A percentile compares a stretch with the other conserved stretches of the same genome.
phyloP scores from a whole-genome alignment of 2,113 vertebrate genomes.

The Solea solea region DNA sequence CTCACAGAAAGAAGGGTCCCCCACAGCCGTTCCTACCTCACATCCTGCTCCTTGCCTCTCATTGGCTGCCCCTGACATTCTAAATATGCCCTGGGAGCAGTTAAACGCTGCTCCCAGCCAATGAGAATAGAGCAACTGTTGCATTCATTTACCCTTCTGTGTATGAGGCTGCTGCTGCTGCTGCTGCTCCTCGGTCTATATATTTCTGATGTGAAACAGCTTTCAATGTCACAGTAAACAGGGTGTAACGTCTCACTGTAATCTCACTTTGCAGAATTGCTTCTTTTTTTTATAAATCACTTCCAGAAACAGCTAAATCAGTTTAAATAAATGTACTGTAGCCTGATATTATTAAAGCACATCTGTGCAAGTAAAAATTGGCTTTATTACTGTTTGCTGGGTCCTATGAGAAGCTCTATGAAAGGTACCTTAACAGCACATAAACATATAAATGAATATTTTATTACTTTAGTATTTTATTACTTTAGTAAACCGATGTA shows the following conservation, averaged over 20 bases:
- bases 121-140: constrained; percentile 69
- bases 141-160: constrained; percentile 38
- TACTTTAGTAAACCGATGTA: not conserved
- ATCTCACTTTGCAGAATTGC: too few species aligned
- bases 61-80: constrained; percentile 42
- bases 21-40: not conserved
- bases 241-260: too few species aligned
- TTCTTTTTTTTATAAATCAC: too few species aligned
- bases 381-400: not conserved
- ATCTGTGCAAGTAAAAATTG: not conserved
- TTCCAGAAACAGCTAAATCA: too few species aligned
- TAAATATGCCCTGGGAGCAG: constrained; percentile 11
- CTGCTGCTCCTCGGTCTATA: too few species aligned
- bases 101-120: constrained; percentile 52
- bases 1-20: not conserved
- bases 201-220: not conserved
- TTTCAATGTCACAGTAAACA: not conserved
- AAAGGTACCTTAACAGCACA: not conserved
- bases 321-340: too few species aligned
- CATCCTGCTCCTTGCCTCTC: constrained; percentile 1
- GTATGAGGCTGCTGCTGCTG: constrained; percentile 27
- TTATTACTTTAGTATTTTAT: not conserved
- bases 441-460: not conserved
- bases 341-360: not conserved
- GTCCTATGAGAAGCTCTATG: not conserved